Percentiles rank a stretch among this genome's conserved stretches.
phyloP scores from a whole-genome alignment of 2,888 invertebrate species.

The Caenorhabditis becei region DNA sequence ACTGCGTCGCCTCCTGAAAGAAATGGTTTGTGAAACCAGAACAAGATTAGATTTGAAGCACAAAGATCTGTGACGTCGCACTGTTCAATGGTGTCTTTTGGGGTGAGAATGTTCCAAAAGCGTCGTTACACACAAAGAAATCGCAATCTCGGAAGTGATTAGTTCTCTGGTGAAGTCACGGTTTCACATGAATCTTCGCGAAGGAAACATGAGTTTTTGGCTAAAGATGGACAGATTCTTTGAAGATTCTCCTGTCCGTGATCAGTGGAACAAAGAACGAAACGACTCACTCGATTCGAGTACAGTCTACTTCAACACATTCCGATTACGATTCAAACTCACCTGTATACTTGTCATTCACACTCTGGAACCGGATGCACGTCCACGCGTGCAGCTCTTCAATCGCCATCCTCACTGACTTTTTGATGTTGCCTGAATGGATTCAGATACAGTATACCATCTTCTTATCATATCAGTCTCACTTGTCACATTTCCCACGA shows the following conservation, averaged over 20 bases:
- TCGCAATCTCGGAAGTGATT: slow-evolving; percentile 11
- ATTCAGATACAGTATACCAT: background rate
- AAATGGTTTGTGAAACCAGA: background rate
- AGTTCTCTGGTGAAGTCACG: slow-evolving; percentile 1
- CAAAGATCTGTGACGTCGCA: slow-evolving; percentile 50
- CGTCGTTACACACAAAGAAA: slow-evolving; percentile 24
- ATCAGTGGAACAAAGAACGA: slow-evolving; percentile 11
- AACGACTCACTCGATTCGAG: no score
- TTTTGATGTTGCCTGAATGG: slow-evolving; percentile 43
- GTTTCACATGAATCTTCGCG: slow-evolving; percentile 12
- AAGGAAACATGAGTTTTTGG: background rate
- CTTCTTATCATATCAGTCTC: background rate
- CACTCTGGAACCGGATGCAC: slow-evolving; percentile 49
- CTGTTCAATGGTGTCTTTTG: slow-evolving; percentile 24
- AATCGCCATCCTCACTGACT: slow-evolving; percentile 56
- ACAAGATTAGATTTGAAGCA: slow-evolving; percentile 14
- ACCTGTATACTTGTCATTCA: slow-evolving; percentile 29
- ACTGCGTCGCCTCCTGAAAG: slow-evolving; percentile 51
- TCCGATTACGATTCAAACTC: background rate
- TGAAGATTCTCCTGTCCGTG: background rate
- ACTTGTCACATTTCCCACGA: slow-evolving; percentile 61
- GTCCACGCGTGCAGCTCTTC: slow-evolving; percentile 46
- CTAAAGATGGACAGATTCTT: background rate
- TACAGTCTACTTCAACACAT: background rate
- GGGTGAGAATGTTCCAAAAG: slow-evolving; percentile 23